Conservation (phyloP, 2,888 invertebrate species). For the Acleris literana region DNA sequence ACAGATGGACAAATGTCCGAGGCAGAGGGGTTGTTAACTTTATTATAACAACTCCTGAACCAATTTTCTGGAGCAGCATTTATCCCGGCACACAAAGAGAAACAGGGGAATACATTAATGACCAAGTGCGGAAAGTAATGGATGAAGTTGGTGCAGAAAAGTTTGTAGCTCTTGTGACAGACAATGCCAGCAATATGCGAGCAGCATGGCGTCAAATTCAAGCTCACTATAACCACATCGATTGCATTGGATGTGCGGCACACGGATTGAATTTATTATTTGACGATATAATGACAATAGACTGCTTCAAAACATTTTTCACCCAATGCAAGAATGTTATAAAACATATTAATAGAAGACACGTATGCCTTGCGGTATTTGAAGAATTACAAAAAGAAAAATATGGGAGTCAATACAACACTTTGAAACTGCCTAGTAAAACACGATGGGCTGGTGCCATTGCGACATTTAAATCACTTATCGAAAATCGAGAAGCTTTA, state of each 20-base stretch:
- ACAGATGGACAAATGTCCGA: too few species aligned
- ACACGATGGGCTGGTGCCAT: slow-evolving; percentile 31
- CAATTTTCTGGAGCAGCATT: slow-evolving; percentile 28
- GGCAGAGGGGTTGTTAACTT: slow-evolving; percentile 30
- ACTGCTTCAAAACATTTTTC: slow-evolving; percentile 16
- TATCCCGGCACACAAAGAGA: too few species aligned
- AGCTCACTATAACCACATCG: slow-evolving; percentile 20
- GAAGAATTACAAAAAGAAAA: slow-evolving; percentile 32
- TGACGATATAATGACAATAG: slow-evolving; percentile 30
- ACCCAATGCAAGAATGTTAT: slow-evolving; percentile 23
- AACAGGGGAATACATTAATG: too few species aligned
- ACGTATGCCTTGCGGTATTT: slow-evolving; percentile 22
- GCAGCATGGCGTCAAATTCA: slow-evolving; percentile 1
- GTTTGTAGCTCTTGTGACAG: slow-evolving; percentile 2
- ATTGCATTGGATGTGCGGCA: slow-evolving; percentile 31
- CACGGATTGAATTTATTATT: slow-evolving; percentile 32
- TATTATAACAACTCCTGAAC: slow-evolving; percentile 36
- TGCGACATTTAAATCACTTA: slow-evolving; percentile 27
- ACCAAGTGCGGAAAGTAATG: not conserved
- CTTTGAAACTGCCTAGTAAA: slow-evolving; percentile 30
- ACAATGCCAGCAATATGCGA: slow-evolving; percentile 35
- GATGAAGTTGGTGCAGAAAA: slow-evolving; percentile 27
- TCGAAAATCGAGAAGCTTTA: slow-evolving; percentile 24
- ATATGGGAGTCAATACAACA: slow-evolving; percentile 19
- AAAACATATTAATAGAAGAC: slow-evolving; percentile 31